These are phyloP conservation scores for Lophochroa leadbeateri DNA, from an alignment of 2,113 vertebrate genomes.

Conservation along the genomic window DNA sequence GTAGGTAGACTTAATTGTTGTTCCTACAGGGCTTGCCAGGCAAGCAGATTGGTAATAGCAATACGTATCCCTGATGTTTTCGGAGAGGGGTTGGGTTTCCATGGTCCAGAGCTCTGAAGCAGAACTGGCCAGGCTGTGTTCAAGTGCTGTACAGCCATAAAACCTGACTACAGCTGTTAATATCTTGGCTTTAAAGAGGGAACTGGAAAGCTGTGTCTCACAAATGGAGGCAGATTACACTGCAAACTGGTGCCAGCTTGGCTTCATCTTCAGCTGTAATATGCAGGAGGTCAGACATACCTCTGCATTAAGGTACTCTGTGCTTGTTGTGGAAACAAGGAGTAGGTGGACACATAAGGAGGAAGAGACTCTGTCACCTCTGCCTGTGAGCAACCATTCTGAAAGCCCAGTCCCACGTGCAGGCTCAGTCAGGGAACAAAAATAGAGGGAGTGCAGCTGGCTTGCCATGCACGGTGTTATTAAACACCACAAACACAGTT, in stretches of 20 bases:
- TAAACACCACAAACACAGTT: not conserved
- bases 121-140: not conserved
- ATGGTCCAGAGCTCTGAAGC: not conserved
- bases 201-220: not conserved
- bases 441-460: not conserved
- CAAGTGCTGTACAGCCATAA: not conserved
- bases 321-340: not conserved
- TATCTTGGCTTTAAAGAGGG: not conserved
- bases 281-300: not conserved
- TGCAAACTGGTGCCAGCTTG: not conserved
- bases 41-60: not conserved
- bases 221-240: not conserved
- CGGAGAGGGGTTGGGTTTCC: not conserved
- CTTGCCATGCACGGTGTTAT: fast-evolving
- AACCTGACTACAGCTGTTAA: not conserved
- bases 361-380: not conserved
- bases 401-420: not conserved
- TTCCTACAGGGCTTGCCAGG: not conserved
- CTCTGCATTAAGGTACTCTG: not conserved
- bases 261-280: not conserved
- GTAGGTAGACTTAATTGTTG: not conserved
- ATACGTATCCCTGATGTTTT: not conserved
- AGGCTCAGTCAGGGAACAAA: not conserved
- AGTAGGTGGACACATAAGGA: not conserved
- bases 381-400: not conserved